Evolutionary conservation across 2,888 invertebrate genomes (phyloP).

Genomic region (Andrena hattorfiana): DNA sequence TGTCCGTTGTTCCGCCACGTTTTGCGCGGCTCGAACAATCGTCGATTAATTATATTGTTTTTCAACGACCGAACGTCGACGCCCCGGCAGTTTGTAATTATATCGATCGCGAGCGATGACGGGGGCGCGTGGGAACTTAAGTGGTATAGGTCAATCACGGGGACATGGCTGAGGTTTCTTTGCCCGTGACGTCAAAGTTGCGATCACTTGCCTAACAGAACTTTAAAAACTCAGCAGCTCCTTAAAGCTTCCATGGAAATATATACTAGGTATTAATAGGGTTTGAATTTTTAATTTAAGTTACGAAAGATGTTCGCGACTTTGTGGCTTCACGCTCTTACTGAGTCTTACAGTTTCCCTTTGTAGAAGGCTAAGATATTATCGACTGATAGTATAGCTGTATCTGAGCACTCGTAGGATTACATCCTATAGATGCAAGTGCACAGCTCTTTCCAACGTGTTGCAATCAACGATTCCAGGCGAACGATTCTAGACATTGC

Average conservation of each 20-base stretch:
- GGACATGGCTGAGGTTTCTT: no score
- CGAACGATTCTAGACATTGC: no score
- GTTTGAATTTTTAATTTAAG: not conserved
- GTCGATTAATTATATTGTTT: constrained; percentile 38
- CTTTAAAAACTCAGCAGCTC: not conserved
- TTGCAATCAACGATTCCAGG: no score
- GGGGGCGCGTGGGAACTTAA: not conserved
- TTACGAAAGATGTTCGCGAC: not conserved
- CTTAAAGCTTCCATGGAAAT: not conserved
- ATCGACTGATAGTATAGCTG: no score
- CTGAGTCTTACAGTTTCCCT: no score
- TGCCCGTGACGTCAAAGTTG: not conserved
- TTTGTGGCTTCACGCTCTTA: no score
- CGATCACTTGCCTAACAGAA: not conserved
- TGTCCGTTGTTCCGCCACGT: not conserved
- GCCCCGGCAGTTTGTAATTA: constrained; percentile 8
- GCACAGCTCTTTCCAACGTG: no score
- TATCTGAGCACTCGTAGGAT: no score
- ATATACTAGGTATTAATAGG: not conserved
- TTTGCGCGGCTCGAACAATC: constrained; percentile 21
- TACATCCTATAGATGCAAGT: no score
- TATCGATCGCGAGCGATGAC: not conserved
- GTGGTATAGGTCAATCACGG: not conserved
- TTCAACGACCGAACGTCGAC: not conserved
- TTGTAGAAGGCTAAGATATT: no score